Percentiles rank a stretch among this genome's conserved stretches.
Evolutionary conservation across 2,113 vertebrate species (phyloP).

Genomic region (Zosterops pallidus): DNA sequence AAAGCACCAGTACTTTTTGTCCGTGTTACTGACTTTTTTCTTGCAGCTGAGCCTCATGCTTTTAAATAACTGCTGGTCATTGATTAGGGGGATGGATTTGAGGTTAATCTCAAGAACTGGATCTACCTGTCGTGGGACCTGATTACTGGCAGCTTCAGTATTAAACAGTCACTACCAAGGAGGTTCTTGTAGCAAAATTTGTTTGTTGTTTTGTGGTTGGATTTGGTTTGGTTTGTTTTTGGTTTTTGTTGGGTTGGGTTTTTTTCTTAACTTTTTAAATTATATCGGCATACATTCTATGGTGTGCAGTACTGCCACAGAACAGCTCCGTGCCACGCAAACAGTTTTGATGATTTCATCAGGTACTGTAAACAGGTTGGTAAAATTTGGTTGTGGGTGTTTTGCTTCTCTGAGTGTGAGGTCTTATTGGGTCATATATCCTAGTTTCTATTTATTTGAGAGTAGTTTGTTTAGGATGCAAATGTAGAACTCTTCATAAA

Average conservation of each 20-base stretch:
- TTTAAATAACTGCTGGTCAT: neutral
- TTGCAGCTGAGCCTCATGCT: neutral
- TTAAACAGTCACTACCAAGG: neutral
- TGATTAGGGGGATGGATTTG: conserved; percentile 9
- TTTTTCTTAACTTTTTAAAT: neutral
- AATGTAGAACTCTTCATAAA: neutral
- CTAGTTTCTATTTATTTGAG: neutral
- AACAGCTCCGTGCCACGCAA: rapidly evolving
- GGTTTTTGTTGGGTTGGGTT: neutral
- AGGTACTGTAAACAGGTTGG: neutral
- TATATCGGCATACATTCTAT: neutral
- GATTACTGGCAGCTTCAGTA: neutral
- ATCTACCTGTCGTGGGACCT: neutral
- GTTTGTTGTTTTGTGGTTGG: neutral
- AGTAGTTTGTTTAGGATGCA: neutral
- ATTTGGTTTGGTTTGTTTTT: neutral
- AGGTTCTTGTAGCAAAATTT: neutral
- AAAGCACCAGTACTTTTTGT: neutral
- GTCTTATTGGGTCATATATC: neutral
- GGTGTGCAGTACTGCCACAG: neutral
- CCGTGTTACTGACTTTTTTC: neutral
- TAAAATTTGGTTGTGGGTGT: neutral
- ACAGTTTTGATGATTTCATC: neutral
- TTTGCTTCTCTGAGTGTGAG: neutral
- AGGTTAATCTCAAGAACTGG: neutral